Evolutionary conservation across 1,140 invertebrate species (phyloP).

Genomic region (Drosophila hydei): DNA sequence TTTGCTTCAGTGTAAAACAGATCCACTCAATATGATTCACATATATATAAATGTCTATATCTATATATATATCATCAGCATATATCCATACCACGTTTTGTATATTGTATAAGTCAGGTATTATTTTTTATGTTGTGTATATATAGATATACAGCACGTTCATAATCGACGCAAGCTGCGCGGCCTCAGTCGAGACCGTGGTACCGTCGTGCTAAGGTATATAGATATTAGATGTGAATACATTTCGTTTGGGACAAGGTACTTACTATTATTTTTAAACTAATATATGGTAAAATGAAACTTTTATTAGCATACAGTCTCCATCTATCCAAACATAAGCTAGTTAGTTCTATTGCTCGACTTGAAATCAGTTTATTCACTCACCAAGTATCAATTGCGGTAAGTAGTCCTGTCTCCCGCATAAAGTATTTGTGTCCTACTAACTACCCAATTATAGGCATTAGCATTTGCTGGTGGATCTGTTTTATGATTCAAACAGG

Average conservation of each 20-base stretch:
- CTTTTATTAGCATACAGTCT: not conserved
- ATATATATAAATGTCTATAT: not conserved
- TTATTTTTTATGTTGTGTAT: not conserved
- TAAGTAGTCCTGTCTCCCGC: not conserved
- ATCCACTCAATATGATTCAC: not conserved
- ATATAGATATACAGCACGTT: not conserved
- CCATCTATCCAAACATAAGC: not conserved
- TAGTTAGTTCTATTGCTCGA: too few relatives aligned
- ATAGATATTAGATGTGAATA: not conserved
- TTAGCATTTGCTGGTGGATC: not conserved
- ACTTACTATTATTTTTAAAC: slow-evolving; percentile 3
- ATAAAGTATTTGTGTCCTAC: too few relatives aligned
- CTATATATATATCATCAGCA: too few relatives aligned
- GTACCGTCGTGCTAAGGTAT: slow-evolving; percentile 1
- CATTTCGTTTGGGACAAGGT: too few relatives aligned
- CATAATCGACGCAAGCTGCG: slow-evolving; percentile 8
- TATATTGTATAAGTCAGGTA: too few relatives aligned
- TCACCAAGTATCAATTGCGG: not conserved
- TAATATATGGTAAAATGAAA: not conserved
- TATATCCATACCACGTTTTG: too few relatives aligned
- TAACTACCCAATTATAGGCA: too few relatives aligned
- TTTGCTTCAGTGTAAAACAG: not conserved
- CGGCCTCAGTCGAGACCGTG: not conserved
- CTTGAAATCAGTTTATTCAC: not conserved
- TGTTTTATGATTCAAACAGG: not conserved